Evolutionary conservation across 2,113 vertebrate genomes (phyloP), one percentile per base, ranked within the genome.

Genomic region (Siphamia tubifer): DNA sequence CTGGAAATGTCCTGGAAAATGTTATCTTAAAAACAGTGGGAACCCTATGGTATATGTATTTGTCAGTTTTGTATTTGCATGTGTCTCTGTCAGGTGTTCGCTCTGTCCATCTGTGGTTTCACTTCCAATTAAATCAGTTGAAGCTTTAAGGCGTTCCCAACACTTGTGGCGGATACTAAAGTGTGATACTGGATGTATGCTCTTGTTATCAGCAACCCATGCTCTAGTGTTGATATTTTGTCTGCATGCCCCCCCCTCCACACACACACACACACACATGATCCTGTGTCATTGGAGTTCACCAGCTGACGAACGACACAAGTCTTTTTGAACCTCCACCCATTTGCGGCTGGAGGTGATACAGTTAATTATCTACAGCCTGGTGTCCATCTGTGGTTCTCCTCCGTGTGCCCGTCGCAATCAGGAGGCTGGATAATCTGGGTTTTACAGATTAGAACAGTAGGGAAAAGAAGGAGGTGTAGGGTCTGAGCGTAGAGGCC

Each of bases 361-460:
- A 60, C 16, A 6, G 71, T 54, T 88, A 76, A 85, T 90, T 84
- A 89, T 70, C 72, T 73, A 43, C 74, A 87, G 75, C 64, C 74
- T 82, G 79, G 21, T 9, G 70, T 77, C 92, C 93, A 93, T 95
- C 92, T 95, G 91, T 52, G 40, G 54, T 74, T 24, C 36, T 6
- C 44, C 15, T 69, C 73, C 56, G 55, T 67, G 51, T 57, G 67
- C 79, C 32, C 64, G 62, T 58, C 57, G 62, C 43, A 55, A 66
- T 66, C 45, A 52, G 48, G 61, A 68, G 71, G 63, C 85, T 81
- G 82, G 90, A 77, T 96, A 95, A 96, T 95, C 94, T 40, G 92
- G 93, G 92, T 95, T 95, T 95, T 93, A 93, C 74, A 91, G 92
- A 93, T 95, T 95, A 95, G 87, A 83, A 78, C 79, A 81, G 90